Evolutionary conservation across 2,113 vertebrate genomes (phyloP), one percentile per base, ranked within the genome.

Genomic region (Lathamus discolor): DNA sequence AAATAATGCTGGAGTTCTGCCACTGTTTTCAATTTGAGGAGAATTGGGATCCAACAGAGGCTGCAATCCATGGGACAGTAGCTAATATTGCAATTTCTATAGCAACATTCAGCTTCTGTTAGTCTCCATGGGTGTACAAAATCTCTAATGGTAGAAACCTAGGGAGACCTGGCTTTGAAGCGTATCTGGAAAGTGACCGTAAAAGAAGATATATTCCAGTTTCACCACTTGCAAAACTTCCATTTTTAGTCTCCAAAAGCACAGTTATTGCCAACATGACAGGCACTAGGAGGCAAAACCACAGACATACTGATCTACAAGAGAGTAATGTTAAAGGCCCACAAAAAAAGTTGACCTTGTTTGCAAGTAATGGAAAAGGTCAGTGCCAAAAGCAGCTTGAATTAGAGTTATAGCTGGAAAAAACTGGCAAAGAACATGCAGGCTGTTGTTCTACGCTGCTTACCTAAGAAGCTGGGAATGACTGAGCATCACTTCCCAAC

Each of bases 311-410:
- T 64, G 55, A 46, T 86, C 48, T 88, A 25, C 64, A 59, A 55
- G 27, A 76, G 69, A 73, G 62, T 39, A 72, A 79, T 25, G 44
- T 23, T 75, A 92, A 83, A 85, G 80, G 69, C 52, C 62, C 43
- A 67, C 62, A 33, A 89, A 96, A 73, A 66, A 76, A 46, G 44
- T 83, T 89, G 88, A 86, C 88, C 92, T 93, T 93, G 69, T 94
- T 90, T 90, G 76, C 88, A 81, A 66, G 86, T 55, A 86, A 76
- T 87, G 83, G 83, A 82, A 89, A 92, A 94, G 74, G 83, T 57
- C 70, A 78, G 52, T 85, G 80, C 83, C 86, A 84, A 89, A 91
- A 87, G 55, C 73, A 83, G 80, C 83, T 94, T 3, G 5, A 86
- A 69, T 64, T 84, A 61, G 88, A 86, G 76, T 88, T 94, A 88